A percentile compares a stretch with the other conserved stretches of the same genome.
Evolutionary conservation across 2,113 vertebrate genomes (phyloP).

Genomic region (Thryonomys swinderianus): DNA sequence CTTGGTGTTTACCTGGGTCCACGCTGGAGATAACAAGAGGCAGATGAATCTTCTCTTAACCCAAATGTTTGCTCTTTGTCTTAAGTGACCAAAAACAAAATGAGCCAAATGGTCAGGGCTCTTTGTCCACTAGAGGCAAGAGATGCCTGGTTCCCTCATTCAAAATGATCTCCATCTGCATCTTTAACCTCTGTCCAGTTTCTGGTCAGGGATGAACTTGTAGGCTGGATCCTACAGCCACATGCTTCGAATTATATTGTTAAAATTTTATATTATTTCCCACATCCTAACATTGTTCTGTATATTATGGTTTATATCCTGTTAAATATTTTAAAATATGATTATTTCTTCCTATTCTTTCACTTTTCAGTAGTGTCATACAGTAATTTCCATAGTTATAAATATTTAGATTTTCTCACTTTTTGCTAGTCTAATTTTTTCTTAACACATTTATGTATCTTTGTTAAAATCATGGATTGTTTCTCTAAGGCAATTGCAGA

Average conservation of each 20-base stretch:
- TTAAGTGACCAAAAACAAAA: no score
- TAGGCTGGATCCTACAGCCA: not conserved
- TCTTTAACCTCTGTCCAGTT: no score
- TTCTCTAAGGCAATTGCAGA: not conserved
- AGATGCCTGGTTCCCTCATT: no score
- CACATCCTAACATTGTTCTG: not conserved
- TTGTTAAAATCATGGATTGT: not conserved
- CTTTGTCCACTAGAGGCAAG: no score
- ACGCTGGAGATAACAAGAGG: no score
- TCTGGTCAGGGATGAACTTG: no score
- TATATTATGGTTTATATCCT: not conserved
- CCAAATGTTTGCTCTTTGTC: no score
- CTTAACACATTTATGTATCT: not conserved
- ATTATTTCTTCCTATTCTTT: not conserved
- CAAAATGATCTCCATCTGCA: no score
- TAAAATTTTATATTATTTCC: not conserved
- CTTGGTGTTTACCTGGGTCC: no score
- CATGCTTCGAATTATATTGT: not conserved
- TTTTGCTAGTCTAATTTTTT: not conserved
- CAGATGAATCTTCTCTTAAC: no score
- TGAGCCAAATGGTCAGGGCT: no score
- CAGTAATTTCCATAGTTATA: not conserved
- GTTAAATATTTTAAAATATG: not conserved
- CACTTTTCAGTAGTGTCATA: not conserved
- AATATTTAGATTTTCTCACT: not conserved